phyloP scores from a whole-genome alignment of 2,888 invertebrate genomes.

The Timandra comae region DNA sequence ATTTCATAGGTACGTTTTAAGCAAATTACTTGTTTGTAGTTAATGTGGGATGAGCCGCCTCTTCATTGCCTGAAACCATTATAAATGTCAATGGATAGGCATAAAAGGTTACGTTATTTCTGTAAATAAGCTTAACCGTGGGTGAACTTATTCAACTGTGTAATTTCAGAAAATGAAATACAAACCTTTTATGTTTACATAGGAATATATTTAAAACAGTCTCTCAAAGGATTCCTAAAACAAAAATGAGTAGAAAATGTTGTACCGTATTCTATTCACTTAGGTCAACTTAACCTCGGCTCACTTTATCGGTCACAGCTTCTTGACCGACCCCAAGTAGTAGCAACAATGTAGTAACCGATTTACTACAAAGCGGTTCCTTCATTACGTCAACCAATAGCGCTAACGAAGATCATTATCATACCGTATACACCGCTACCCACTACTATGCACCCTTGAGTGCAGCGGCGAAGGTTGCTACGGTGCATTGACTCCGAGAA shows the following conservation, averaged over 20 bases:
- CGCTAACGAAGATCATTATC: constrained; percentile 68
- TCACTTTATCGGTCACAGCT: constrained; percentile 4
- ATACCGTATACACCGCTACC: constrained; percentile 42
- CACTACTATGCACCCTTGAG: constrained; percentile 73
- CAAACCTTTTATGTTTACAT: too few relatives aligned
- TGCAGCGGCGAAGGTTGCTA: constrained; percentile 69
- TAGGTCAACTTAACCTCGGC: constrained; percentile 7
- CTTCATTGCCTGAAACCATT: constrained; percentile 7
- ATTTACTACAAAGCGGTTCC: constrained; percentile 24
- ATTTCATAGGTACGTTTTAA: too few relatives aligned
- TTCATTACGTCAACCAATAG: constrained; percentile 42
- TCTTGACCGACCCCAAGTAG: constrained; percentile 11
- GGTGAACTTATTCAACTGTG: constrained; percentile 5
- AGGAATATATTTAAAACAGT: too few relatives aligned
- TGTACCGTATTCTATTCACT: constrained; percentile 10
- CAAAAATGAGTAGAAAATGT: too few relatives aligned
- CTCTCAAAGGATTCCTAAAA: too few relatives aligned
- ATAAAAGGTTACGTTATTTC: constrained; percentile 18
- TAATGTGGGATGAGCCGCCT: constrained; percentile 1
- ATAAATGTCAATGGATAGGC: constrained; percentile 17
- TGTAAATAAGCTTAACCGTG: constrained; percentile 10
- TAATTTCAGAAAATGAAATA: constrained; percentile 1
- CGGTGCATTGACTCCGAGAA: constrained; percentile 66
- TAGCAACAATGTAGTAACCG: constrained; percentile 19
- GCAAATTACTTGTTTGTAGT: too few relatives aligned